These are phyloP conservation scores for Premnoplex brunnescens DNA, from an alignment of 2,797 vertebrate genomes.

Conservation along the genomic window DNA sequence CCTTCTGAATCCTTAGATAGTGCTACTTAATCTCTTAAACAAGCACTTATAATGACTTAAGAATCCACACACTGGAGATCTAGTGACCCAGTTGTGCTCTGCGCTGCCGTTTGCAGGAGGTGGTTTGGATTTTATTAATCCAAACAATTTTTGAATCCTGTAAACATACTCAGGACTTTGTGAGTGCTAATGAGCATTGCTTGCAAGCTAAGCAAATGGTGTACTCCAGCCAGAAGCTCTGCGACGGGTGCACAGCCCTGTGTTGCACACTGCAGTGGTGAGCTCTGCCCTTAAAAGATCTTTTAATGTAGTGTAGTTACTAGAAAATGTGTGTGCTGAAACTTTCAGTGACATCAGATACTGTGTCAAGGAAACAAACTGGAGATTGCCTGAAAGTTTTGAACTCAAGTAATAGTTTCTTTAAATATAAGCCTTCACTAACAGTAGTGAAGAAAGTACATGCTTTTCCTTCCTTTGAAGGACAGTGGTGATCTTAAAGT, in stretches of 20 bases:
- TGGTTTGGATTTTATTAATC: background rate
- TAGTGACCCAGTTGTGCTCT: background rate
- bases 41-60: background rate
- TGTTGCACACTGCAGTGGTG: background rate
- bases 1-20: background rate
- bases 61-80: background rate
- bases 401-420: background rate
- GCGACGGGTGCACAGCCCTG: accelerated
- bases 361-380: background rate
- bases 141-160: background rate
- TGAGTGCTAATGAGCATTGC: background rate
- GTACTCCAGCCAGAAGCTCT: background rate
- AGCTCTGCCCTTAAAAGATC: background rate
- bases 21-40: conserved; percentile 27
- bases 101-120: background rate
- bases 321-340: background rate
- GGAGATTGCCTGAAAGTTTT: background rate
- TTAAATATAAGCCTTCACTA: background rate
- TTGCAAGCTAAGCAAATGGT: background rate
- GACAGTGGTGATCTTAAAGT: background rate
- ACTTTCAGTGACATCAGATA: background rate
- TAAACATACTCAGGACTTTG: background rate
- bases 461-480: background rate
- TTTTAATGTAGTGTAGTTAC: background rate
- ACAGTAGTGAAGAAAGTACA: background rate